phyloP scores from a whole-genome alignment of 2,888 invertebrate species.

The Stenurella melanura region DNA sequence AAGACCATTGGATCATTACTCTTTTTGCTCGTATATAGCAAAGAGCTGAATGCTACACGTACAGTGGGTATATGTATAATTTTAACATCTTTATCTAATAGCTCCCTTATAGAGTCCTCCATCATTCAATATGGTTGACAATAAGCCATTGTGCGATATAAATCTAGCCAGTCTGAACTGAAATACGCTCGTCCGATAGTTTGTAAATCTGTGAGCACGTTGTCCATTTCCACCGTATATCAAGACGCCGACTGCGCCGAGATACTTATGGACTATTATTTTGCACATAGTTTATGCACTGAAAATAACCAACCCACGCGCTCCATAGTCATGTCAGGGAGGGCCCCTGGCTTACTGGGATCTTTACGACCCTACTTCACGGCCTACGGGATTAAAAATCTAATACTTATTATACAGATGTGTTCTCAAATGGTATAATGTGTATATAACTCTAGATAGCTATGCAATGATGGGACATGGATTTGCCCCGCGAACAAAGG shows the following conservation, averaged over 20 bases:
- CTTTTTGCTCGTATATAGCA: not conserved
- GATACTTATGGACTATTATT: slow-evolving; percentile 67
- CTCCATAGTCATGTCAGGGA: slow-evolving; percentile 61
- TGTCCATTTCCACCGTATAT: slow-evolving; percentile 52
- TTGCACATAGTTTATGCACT: slow-evolving; percentile 65
- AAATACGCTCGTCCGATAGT: slow-evolving; percentile 47
- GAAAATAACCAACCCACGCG: slow-evolving; percentile 64
- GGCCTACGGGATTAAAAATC: slow-evolving; percentile 23
- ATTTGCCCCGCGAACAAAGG: not conserved
- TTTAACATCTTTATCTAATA: slow-evolving; percentile 55
- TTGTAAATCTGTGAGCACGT: slow-evolving; percentile 46
- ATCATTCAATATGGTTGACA: slow-evolving; percentile 59
- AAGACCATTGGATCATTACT: slow-evolving; percentile 1
- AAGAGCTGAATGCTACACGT: not conserved
- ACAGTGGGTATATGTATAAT: slow-evolving; percentile 32
- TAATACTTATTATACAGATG: slow-evolving; percentile 13
- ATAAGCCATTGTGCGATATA: slow-evolving; percentile 58
- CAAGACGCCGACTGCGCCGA: slow-evolving; percentile 56
- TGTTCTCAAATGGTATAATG: not conserved
- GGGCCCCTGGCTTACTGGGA: slow-evolving; percentile 49
- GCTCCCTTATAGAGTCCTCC: slow-evolving; percentile 58
- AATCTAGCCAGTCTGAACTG: slow-evolving; percentile 49
- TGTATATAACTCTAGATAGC: not conserved
- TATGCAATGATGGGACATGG: not conserved
- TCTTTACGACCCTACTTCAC: slow-evolving; percentile 37